Evolutionary conservation across 2,113 vertebrate species (phyloP).

Genomic region (Oceanites oceanicus): DNA sequence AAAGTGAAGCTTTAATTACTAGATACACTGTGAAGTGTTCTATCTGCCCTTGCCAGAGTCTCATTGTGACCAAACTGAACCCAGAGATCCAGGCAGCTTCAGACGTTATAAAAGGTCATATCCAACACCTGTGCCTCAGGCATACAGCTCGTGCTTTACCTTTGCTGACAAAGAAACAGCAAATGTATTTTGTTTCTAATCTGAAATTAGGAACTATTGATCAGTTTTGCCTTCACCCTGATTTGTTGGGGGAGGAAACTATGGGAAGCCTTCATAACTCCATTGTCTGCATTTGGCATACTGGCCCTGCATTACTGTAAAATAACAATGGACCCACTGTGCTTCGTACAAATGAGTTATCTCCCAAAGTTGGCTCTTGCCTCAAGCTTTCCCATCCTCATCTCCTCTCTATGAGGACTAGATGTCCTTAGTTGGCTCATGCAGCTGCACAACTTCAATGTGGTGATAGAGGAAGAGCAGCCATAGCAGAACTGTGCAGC

Average conservation of each 20-base stretch:
- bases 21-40: not conserved
- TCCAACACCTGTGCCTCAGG: not conserved
- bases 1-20: not conserved
- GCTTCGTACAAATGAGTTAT: not conserved
- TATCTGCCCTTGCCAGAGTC: not conserved
- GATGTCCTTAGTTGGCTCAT: not conserved
- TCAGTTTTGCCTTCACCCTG: not conserved
- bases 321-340: not conserved
- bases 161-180: not conserved
- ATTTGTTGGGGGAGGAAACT: not conserved
- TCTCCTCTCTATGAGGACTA: not conserved
- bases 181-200: not conserved
- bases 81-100: not conserved
- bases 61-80: not conserved
- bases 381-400: not conserved
- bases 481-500: not conserved
- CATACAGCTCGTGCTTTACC: not conserved
- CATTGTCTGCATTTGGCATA: not conserved
- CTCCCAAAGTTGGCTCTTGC: not conserved
- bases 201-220: not conserved
- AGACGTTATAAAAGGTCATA: not conserved
- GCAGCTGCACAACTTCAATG: not conserved
- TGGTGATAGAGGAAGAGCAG: not conserved
- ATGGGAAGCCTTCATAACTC: not conserved
- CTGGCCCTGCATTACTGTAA: not conserved